Conservation (phyloP, 2,888 invertebrate species). For the Melanostoma scalare region DNA sequence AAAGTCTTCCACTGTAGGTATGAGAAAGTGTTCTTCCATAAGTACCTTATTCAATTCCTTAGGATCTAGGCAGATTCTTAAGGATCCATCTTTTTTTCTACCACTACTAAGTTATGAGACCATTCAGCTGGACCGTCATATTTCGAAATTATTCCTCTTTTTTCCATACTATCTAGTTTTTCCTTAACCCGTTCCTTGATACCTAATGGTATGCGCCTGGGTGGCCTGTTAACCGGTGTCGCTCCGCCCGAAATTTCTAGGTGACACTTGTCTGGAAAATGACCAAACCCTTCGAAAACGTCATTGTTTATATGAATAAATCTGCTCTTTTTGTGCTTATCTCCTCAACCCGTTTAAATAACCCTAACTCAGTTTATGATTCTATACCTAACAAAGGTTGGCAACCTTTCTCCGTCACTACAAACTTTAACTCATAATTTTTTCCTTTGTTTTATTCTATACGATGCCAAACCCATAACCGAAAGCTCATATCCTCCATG, state of each 20-base stretch:
- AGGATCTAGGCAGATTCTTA: too few relatives aligned
- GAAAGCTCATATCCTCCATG: conserved; percentile 16
- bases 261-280: conserved; percentile 11
- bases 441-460: neutral
- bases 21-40: too few relatives aligned
- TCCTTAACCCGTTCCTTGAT: conserved; percentile 58
- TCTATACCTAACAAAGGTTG: conserved; percentile 5
- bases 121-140: too few relatives aligned
- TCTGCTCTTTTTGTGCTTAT: neutral
- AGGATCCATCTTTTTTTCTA: too few relatives aligned
- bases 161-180: too few relatives aligned
- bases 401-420: conserved; percentile 5
- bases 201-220: conserved; percentile 26
- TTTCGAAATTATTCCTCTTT: too few relatives aligned
- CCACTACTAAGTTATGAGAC: too few relatives aligned
- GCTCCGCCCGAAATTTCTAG: neutral
- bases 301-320: conserved; percentile 19
- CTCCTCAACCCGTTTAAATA: conserved; percentile 42
- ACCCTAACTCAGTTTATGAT: too few relatives aligned
- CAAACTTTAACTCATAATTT: too few relatives aligned
- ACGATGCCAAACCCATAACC: neutral
- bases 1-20: too few relatives aligned
- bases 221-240: neutral
- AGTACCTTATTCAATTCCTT: too few relatives aligned
- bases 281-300: conserved; percentile 21